A percentile compares a stretch with the other conserved stretches of the same genome.
These are phyloP conservation scores for Papilio helenus DNA, from an alignment of 1,140 invertebrate species.

Conservation along the genomic window DNA sequence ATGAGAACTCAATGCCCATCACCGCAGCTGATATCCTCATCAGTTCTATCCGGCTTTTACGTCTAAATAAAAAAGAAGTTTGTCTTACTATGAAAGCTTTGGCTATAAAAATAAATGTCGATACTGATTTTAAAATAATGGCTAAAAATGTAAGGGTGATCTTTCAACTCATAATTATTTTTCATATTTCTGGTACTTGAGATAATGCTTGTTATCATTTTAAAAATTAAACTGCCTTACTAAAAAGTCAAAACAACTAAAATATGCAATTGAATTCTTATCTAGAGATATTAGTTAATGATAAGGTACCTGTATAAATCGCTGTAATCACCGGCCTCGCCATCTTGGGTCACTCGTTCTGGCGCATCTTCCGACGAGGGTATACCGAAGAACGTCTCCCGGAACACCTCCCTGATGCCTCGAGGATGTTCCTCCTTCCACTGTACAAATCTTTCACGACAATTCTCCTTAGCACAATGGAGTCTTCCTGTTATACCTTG, in stretches of 20 bases:
- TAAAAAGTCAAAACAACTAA: background rate
- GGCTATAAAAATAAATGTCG: background rate
- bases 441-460: constrained; percentile 84
- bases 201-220: too few species aligned
- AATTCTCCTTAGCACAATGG: constrained; percentile 86
- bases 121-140: too few species aligned
- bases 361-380: constrained; percentile 78
- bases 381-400: constrained; percentile 71
- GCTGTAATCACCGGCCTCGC: constrained; percentile 86
- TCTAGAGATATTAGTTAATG: background rate
- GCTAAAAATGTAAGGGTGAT: too few species aligned
- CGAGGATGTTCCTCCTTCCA: constrained; percentile 85
- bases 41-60: constrained; percentile 92
- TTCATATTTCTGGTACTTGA: too few species aligned
- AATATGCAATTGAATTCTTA: background rate
- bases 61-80: constrained; percentile 79
- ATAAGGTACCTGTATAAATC: constrained; percentile 89
- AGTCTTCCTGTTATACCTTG: constrained; percentile 88
- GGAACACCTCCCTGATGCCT: constrained; percentile 74
- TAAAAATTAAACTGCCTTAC: too few species aligned
- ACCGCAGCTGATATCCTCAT: constrained; percentile 95
- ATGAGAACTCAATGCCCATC: constrained; percentile 98
- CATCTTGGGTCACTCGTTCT: constrained; percentile 74
- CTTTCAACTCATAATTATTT: too few species aligned
- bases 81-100: background rate